phyloP scores from a whole-genome alignment of 1,140 invertebrate species.

The Scylla paramamosain region DNA sequence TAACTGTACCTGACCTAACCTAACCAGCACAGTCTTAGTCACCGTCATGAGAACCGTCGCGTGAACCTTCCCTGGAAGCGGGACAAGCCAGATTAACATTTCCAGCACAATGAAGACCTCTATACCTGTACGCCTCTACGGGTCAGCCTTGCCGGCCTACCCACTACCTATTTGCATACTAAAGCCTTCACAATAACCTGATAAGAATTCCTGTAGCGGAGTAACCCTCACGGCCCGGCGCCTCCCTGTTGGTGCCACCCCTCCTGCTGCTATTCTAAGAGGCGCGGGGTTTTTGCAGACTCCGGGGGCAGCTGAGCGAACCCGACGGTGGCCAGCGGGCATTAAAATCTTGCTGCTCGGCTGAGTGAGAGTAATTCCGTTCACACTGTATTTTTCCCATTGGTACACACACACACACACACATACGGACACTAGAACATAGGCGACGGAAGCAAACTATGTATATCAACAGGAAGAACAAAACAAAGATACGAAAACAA shows the following conservation, averaged over 20 bases:
- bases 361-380: constrained; percentile 33
- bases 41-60: not conserved
- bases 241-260: not conserved
- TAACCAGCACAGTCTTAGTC: no score
- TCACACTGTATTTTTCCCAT: not conserved
- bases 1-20: no score
- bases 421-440: not conserved
- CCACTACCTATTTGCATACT: not conserved
- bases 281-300: not conserved
- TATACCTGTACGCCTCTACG: not conserved
- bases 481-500: not conserved
- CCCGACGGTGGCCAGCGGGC: not conserved
- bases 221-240: not conserved
- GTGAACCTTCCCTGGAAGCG: not conserved
- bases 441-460: no score
- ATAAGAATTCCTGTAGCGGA: not conserved
- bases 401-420: constrained; percentile 29
- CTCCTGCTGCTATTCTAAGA: not conserved
- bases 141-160: not conserved
- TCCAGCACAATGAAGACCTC: not conserved
- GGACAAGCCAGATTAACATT: not conserved
- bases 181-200: not conserved
- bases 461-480: not conserved
- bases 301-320: not conserved
- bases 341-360: constrained; percentile 14